Percentiles rank a stretch among this genome's conserved stretches.
phyloP scores from a whole-genome alignment of 2,888 invertebrate genomes.

The Diaphora mendica region DNA sequence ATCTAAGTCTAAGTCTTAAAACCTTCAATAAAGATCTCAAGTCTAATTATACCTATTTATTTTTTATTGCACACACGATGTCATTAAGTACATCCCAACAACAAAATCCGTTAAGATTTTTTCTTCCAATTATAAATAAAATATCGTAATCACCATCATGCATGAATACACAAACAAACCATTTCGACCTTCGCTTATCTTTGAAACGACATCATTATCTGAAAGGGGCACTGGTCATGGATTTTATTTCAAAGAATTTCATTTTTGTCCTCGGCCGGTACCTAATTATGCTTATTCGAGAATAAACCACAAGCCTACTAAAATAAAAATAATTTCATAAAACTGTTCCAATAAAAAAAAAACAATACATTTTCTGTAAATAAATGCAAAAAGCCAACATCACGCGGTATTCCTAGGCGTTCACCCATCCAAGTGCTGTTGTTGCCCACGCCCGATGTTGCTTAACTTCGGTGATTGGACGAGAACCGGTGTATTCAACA shows the following conservation, averaged over 20 bases:
- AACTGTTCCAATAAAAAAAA: neutral
- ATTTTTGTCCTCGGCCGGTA: conserved; percentile 22
- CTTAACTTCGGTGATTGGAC: too few relatives aligned
- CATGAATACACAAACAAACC: conserved; percentile 36
- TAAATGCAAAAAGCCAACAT: too few relatives aligned
- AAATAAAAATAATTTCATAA: neutral
- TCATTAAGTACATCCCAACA: neutral
- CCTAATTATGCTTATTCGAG: conserved; percentile 12
- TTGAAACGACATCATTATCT: conserved; percentile 39
- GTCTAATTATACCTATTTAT: neutral
- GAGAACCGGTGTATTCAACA: too few relatives aligned
- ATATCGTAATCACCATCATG: conserved; percentile 32
- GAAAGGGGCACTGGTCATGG: conserved; percentile 40
- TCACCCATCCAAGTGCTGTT: too few relatives aligned
- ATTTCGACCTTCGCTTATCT: conserved; percentile 45
- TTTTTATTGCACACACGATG: neutral
- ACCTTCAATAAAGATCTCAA: neutral
- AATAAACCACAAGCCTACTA: neutral
- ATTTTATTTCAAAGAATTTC: conserved; percentile 35
- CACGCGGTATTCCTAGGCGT: too few relatives aligned
- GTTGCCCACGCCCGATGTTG: too few relatives aligned
- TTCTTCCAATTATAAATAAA: conserved; percentile 31
- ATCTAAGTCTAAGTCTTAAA: neutral
- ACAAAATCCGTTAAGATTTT: conserved; percentile 15
- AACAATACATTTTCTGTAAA: too few relatives aligned